A percentile compares a stretch with the other conserved stretches of the same genome.
phyloP scores from a whole-genome alignment of 2,113 vertebrate genomes.

The Pholis gunnellus region DNA sequence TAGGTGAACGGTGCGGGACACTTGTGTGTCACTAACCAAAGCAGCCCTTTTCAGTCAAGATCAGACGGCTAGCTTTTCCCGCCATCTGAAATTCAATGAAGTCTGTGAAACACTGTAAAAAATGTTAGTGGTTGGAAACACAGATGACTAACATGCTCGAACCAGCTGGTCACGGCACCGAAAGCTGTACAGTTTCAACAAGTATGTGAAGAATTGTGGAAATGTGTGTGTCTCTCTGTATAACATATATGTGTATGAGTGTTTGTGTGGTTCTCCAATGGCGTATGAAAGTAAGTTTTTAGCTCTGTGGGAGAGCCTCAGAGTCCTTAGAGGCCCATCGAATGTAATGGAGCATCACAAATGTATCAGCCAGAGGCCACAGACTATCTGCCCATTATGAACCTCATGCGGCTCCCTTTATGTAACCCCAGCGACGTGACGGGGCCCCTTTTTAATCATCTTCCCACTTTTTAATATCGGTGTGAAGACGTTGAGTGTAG shows the following conservation, averaged over 20 bases:
- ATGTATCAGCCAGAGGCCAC: slow-evolving; percentile 31
- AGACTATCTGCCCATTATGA: slow-evolving; percentile 36
- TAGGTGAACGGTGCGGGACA: slow-evolving; percentile 33
- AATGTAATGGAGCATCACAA: slow-evolving; percentile 41
- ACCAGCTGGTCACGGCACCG: slow-evolving; percentile 64
- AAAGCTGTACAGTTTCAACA: slow-evolving; percentile 47
- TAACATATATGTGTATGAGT: neutral
- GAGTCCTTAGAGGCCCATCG: neutral
- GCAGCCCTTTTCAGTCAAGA: slow-evolving; percentile 38
- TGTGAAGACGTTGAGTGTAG: slow-evolving; percentile 32
- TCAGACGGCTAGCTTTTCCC: slow-evolving; percentile 42
- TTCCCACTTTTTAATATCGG: slow-evolving; percentile 38
- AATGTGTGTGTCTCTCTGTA: neutral
- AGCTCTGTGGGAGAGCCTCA: slow-evolving; percentile 34
- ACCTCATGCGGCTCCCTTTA: slow-evolving; percentile 47
- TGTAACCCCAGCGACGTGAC: slow-evolving; percentile 20
- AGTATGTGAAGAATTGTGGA: slow-evolving; percentile 69
- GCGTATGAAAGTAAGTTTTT: slow-evolving; percentile 8
- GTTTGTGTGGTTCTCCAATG: neutral
- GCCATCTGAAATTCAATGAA: slow-evolving; percentile 57
- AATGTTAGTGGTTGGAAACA: slow-evolving; percentile 64
- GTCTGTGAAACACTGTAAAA: slow-evolving; percentile 63
- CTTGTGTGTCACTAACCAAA: slow-evolving; percentile 58
- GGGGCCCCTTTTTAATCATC: slow-evolving; percentile 35
- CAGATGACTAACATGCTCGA: slow-evolving; percentile 66